Conservation (phyloP, 2,888 invertebrate species). For the Polietes domitor region DNA sequence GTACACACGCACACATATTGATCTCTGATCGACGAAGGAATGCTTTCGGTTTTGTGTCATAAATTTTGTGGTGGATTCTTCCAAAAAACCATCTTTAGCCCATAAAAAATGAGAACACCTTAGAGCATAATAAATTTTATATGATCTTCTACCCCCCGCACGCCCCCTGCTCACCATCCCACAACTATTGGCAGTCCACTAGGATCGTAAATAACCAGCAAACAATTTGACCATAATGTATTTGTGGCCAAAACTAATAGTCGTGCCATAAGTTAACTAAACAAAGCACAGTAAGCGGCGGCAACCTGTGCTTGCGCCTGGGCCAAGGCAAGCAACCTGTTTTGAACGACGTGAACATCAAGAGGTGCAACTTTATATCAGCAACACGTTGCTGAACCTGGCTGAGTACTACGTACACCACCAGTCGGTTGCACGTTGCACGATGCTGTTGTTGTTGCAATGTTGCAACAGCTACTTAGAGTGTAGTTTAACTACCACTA, state of each 20-base stretch:
- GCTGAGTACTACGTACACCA: not conserved
- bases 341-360: not conserved
- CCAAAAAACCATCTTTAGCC: slow-evolving; percentile 28
- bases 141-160: slow-evolving; percentile 23
- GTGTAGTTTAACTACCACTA: slow-evolving; percentile 9
- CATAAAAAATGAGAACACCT: slow-evolving; percentile 61
- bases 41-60: slow-evolving; percentile 17
- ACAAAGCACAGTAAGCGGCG: slow-evolving; percentile 4
- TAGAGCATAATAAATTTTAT: slow-evolving; percentile 65
- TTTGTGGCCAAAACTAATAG: slow-evolving; percentile 53
- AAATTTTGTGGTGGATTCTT: not conserved
- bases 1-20: not conserved
- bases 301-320: not conserved
- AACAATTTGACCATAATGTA: slow-evolving; percentile 59
- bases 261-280: slow-evolving; percentile 25
- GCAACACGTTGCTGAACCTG: slow-evolving; percentile 12
- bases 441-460: not conserved
- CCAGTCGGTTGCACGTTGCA: not conserved
- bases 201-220: slow-evolving; percentile 62
- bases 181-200: not conserved
- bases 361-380: not conserved
- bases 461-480: slow-evolving; percentile 21
- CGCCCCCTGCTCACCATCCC: not conserved
- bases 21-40: slow-evolving; percentile 33
- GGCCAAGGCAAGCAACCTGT: slow-evolving; percentile 63